These are phyloP conservation scores for Camptogramma bilineatum DNA, from an alignment of 2,888 invertebrate species.

Conservation along the genomic window DNA sequence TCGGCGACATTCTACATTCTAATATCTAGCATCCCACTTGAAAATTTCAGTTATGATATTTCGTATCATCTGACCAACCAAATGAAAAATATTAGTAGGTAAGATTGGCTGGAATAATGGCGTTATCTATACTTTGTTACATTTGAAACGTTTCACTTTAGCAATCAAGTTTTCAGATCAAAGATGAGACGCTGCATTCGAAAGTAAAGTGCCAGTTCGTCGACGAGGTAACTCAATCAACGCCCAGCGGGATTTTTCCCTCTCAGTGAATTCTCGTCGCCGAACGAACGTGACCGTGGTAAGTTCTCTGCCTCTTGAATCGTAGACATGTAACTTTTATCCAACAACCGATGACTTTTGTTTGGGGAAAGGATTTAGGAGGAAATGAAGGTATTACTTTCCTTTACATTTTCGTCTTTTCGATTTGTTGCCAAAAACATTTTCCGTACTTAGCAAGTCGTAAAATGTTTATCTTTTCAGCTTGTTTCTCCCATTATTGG, in stretches of 20 bases:
- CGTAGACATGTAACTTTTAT: constrained; percentile 39
- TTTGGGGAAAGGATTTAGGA: constrained; percentile 38
- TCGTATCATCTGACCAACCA: too few species aligned
- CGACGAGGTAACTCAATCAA: constrained; percentile 77
- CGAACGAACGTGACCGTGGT: constrained; percentile 54
- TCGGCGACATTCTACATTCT: too few species aligned
- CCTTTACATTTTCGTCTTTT: not conserved
- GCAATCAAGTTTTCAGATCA: not conserved
- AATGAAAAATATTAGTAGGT: too few species aligned
- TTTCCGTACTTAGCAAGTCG: not conserved
- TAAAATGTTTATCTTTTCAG: not conserved
- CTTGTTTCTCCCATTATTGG: too few species aligned
- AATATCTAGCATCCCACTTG: too few species aligned
- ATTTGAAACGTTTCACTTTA: not conserved
- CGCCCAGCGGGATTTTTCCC: constrained; percentile 67
- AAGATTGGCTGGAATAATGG: not conserved
- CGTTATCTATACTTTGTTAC: not conserved
- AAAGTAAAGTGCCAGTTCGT: constrained; percentile 19
- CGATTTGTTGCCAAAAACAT: not conserved
- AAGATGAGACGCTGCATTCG: constrained; percentile 11
- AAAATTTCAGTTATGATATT: too few species aligned
- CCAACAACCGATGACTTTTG: constrained; percentile 34
- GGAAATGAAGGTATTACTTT: constrained; percentile 1
- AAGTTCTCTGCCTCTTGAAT: constrained; percentile 49
- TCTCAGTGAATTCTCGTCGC: constrained; percentile 51